phyloP scores from a whole-genome alignment of 2,113 vertebrate genomes.

The Emydura subglobosa region DNA sequence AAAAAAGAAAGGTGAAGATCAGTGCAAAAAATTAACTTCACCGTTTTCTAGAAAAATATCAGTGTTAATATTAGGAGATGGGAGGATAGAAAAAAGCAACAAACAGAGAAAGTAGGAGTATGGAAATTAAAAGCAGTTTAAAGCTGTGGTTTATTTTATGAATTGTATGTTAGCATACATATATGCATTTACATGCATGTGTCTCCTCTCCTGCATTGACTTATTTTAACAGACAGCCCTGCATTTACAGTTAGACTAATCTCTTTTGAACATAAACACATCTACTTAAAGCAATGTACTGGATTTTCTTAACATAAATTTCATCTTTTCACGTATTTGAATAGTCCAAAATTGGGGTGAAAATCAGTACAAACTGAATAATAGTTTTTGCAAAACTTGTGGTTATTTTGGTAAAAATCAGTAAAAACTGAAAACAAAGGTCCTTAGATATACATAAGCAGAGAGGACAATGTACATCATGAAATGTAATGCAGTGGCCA shows the following conservation, averaged over 20 bases:
- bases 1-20: background rate
- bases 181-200: background rate
- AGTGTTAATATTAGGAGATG: background rate
- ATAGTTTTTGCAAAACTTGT: background rate
- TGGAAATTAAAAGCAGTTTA: background rate
- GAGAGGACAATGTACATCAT: slow-evolving; percentile 19
- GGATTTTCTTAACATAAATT: background rate
- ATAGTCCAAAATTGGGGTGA: background rate
- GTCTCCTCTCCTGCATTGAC: background rate
- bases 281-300: background rate
- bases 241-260: background rate
- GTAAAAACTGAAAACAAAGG: background rate
- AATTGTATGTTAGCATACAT: background rate
- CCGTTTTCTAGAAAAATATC: background rate
- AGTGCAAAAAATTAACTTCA: background rate
- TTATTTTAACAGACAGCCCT: background rate
- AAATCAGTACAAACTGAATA: background rate
- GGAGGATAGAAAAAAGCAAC: background rate
- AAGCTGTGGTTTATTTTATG: background rate
- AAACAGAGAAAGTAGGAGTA: background rate
- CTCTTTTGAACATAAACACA: background rate
- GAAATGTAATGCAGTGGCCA: slow-evolving; percentile 4
- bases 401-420: background rate
- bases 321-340: background rate
- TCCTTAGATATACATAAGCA: background rate